phyloP scores from a whole-genome alignment of 2,888 invertebrate genomes.

The Sminthurinus aureus region DNA sequence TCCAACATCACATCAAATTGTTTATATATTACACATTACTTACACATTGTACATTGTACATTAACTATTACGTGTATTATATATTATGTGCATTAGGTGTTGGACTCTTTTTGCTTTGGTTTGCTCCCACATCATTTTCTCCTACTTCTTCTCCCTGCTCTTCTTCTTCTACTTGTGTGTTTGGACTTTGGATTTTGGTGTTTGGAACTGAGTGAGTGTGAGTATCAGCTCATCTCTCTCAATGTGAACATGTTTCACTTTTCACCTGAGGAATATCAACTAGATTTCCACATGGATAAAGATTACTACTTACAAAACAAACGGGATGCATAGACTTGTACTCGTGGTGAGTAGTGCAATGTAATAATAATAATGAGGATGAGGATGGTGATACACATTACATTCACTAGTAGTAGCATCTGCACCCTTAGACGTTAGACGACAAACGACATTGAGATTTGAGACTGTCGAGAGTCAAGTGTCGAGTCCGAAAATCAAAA shows the following conservation, averaged over 20 bases:
- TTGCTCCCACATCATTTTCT: constrained; percentile 17
- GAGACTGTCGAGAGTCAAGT: background rate
- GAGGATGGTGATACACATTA: background rate
- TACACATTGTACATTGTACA: too few species aligned
- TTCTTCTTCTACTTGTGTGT: background rate
- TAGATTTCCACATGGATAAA: background rate
- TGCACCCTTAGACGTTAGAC: background rate
- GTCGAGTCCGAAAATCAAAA: too few species aligned
- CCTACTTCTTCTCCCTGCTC: too few species aligned
- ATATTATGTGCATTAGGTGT: too few species aligned
- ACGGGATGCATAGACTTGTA: background rate
- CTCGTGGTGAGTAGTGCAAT: background rate
- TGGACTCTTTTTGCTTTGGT: constrained; percentile 24
- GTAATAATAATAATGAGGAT: background rate
- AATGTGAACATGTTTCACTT: constrained; percentile 13
- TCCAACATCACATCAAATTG: too few species aligned
- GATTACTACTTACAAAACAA: background rate
- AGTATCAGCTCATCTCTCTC: constrained; percentile 5
- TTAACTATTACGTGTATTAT: too few species aligned
- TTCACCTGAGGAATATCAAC: constrained; percentile 22
- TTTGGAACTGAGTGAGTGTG: background rate
- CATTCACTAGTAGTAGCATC: background rate
- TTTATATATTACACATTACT: too few species aligned
- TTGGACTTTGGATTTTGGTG: background rate
- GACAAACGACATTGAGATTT: background rate